These are phyloP conservation scores for Trichonephila inaurata DNA, from an alignment of 1,140 invertebrate genomes.

Conservation along the genomic window DNA sequence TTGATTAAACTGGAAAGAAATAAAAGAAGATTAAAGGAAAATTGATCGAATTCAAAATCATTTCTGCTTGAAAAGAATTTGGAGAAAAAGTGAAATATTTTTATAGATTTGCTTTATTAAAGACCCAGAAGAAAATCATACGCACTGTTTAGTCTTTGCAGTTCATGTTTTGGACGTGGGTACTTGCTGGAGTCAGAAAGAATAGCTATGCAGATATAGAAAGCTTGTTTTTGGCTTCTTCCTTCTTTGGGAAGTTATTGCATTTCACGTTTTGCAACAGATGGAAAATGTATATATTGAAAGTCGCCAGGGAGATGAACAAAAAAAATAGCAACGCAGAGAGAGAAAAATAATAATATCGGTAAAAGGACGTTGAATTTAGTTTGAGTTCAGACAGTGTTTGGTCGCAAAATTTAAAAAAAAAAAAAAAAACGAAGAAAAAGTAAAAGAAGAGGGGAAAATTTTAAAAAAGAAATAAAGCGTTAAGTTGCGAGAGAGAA, in stretches of 20 bases:
- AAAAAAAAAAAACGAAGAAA: background rate
- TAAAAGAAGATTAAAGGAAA: slow-evolving; percentile 25
- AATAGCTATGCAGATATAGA: slow-evolving; percentile 59
- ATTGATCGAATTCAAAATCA: slow-evolving; percentile 45
- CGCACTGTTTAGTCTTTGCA: background rate
- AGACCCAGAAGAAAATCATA: slow-evolving; percentile 10
- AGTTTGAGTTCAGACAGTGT: slow-evolving; percentile 65
- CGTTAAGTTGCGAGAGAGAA: slow-evolving; percentile 56
- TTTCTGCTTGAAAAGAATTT: slow-evolving; percentile 20
- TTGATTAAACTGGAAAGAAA: slow-evolving; percentile 17
- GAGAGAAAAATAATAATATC: slow-evolving; percentile 51
- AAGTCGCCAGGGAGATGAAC: slow-evolving; percentile 47
- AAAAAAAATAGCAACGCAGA: background rate
- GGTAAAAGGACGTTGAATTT: slow-evolving; percentile 62
- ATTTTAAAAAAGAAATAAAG: slow-evolving; percentile 33
- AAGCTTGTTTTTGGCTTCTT: slow-evolving; percentile 36
- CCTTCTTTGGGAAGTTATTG: slow-evolving; percentile 62
- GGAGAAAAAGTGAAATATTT: background rate
- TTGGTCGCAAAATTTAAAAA: slow-evolving; percentile 73
- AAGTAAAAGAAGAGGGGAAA: background rate
- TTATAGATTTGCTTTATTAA: slow-evolving; percentile 49
- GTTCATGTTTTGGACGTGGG: slow-evolving; percentile 15
- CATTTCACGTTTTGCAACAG: slow-evolving; percentile 69
- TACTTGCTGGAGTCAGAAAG: background rate
- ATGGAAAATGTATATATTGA: slow-evolving; percentile 75